Base-by-base conservation (phyloP, 2,888 invertebrate genomes). In the Ommatoiulus sabulosus region DNA sequence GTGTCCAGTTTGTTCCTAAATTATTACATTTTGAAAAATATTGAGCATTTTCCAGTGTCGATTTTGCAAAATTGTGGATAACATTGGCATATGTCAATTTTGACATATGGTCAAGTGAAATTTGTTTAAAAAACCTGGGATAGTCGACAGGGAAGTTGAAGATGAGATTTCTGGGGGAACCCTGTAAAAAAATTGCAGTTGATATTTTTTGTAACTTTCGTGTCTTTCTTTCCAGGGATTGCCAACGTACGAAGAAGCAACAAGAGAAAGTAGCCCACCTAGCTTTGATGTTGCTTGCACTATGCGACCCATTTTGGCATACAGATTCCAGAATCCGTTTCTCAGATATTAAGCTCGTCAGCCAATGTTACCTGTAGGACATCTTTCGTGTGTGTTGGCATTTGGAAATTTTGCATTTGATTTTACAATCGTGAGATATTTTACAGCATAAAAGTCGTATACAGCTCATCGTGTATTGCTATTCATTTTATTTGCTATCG, bases 211-310 rank as follows among this genome's bases (percentile, higher is more conserved):
- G 35, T 35, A 35, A 35, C 35, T 35, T 35, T 35, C 35, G 35
- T 35, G 35, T 35, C 35, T 35, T 35, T 35, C 6, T 35, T 84
- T 35, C 7, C 35, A 84, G 84, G 84, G 44, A 44, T 84, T 84
- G 84, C 84, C 84, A 5, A 84, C 84, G 24, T 84, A 84, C 84
- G 84, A 84, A 44, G 84, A 84, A 84, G 84, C 84, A 84, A 84
- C 20, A 15, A 44, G 84, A 17, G 84, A 3, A 8, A 84, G 84
- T 35, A 84, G 35, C 44, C 84, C 84, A 84, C 84, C 84, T 4
- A 35, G 84, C 17, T 84, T 84, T n/a, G 84, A 84, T 6, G 84
- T 35, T 35, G 84, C 44, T 8, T 85, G 44, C 20, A n/a, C 85
- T 17, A 85, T 85, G 85, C 44, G 85, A 85, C 72, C 72, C 3